Base-by-base conservation (phyloP, 2,113 vertebrate species). In the Macroglossus sobrinus region DNA sequence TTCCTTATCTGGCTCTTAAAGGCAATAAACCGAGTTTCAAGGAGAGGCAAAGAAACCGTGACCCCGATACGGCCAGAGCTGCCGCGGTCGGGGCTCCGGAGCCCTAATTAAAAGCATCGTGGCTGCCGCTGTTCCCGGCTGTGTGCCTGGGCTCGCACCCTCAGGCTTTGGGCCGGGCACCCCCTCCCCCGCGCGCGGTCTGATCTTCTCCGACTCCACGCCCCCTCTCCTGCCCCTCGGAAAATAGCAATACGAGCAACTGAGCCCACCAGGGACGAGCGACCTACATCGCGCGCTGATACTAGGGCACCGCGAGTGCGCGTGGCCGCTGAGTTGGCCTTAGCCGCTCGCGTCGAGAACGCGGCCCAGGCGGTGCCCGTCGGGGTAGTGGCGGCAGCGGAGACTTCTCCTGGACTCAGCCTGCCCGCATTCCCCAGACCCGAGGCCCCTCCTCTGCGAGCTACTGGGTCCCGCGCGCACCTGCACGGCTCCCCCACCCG, bases 1-100 rank as follows among this genome's bases (percentile, higher is more conserved):
- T 96, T 99, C 99, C 96, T 98, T 99, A 81, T 98, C 99, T 89
- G 97, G 98, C 92, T 99, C 99, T 98, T 98, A 98, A 98, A 99
- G 98, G 97, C 84, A 98, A 99, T 97, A 99, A 99, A 98, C 96
- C 97, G 98, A 97, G 98, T 99, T 98, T 98, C 97, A 97, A 95
- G 97, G 98, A n/a, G 97, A 98, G 91, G 98, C 97, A 98, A 98
- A 30, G 97, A 98, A 98, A 98, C 97, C 96, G 93, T 19, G 98
- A 97, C 97, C 98, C 98, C 91, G 97, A 98, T 97, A 97, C 89
- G 87, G 93, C 97, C 98, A 97, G 97, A 98, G 98, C 98, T 96
- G 97, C 98, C 96, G 97, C 98, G 92, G 98, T 98, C 97, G 80
- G 97, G 97, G 95, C 84, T 84, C 94, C 97, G 79, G 92, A 98